Conservation (phyloP, 2,888 invertebrate species). For the Cephus spinipes region DNA sequence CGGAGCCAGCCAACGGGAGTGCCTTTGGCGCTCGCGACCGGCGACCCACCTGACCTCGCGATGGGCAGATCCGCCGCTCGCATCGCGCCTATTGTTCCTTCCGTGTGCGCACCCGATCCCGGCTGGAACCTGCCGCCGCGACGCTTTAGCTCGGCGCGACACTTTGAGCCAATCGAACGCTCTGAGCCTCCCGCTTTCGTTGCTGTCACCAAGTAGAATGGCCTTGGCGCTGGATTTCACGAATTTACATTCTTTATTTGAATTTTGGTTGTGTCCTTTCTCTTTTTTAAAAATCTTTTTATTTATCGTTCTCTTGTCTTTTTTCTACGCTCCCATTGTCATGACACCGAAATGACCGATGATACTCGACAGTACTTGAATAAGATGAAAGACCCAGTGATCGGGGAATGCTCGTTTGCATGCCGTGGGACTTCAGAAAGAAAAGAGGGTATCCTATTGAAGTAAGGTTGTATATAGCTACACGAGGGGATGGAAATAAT, state of each 20-base stretch:
- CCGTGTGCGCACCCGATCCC: slow-evolving; percentile 3
- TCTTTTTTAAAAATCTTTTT: background rate
- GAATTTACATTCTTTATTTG: background rate
- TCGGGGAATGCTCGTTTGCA: background rate
- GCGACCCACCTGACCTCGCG: slow-evolving; percentile 50
- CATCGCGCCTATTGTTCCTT: slow-evolving; percentile 3
- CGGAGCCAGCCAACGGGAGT: slow-evolving; percentile 49
- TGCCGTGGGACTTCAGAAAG: background rate
- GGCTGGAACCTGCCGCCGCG: background rate
- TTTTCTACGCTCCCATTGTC: background rate
- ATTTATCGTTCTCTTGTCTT: background rate
- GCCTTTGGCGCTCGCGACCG: slow-evolving; percentile 37
- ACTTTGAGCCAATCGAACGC: background rate
- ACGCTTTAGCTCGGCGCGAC: slow-evolving; percentile 13
- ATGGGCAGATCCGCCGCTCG: slow-evolving; percentile 40
- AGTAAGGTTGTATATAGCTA: background rate
- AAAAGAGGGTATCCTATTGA: background rate
- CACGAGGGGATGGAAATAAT: background rate
- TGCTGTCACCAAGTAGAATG: background rate
- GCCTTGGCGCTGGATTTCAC: background rate
- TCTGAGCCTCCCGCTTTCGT: background rate
- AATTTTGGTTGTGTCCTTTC: background rate
- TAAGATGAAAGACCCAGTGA: background rate
- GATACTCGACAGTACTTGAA: background rate
- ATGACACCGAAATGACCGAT: background rate